phyloP scores from a whole-genome alignment of 2,113 vertebrate genomes.

The Tragelaphus buxtoni region DNA sequence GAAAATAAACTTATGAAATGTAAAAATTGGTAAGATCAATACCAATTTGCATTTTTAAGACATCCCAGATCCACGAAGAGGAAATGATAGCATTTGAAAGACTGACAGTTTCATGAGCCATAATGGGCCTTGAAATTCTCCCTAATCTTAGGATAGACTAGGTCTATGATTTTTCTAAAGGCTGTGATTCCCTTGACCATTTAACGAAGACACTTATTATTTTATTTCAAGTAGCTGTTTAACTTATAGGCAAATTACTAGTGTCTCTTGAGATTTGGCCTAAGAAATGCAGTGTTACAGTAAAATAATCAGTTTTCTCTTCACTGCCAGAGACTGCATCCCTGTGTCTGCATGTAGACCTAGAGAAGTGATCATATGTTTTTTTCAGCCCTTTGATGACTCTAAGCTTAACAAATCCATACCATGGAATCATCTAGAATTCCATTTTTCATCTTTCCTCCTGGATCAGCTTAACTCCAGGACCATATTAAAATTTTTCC shows the following conservation, averaged over 20 bases:
- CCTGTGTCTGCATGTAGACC: not conserved
- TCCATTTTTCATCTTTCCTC: not conserved
- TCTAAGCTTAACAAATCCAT: constrained; percentile 54
- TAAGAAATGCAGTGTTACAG: not conserved
- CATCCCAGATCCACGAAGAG: not conserved
- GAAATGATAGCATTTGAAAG: not conserved
- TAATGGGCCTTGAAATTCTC: not conserved
- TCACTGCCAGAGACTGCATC: not conserved
- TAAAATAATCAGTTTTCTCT: not conserved
- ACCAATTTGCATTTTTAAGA: constrained; percentile 7
- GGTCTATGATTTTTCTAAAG: not conserved
- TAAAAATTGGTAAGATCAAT: not conserved
- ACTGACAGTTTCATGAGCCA: not conserved
- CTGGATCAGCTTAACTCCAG: not conserved
- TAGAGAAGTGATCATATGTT: not conserved
- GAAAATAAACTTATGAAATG: not conserved
- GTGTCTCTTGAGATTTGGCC: not conserved
- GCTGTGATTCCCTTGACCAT: not conserved
- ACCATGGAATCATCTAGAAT: constrained; percentile 63
- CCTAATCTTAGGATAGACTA: not conserved
- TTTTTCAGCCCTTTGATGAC: constrained; percentile 28
- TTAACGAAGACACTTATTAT: not conserved
- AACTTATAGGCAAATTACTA: not conserved
- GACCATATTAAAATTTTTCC: not conserved
- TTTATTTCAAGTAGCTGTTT: not conserved